A percentile compares a stretch with the other conserved stretches of the same genome.
Evolutionary conservation across 2,113 vertebrate species (phyloP).

Genomic region (Otocyon megalotis): DNA sequence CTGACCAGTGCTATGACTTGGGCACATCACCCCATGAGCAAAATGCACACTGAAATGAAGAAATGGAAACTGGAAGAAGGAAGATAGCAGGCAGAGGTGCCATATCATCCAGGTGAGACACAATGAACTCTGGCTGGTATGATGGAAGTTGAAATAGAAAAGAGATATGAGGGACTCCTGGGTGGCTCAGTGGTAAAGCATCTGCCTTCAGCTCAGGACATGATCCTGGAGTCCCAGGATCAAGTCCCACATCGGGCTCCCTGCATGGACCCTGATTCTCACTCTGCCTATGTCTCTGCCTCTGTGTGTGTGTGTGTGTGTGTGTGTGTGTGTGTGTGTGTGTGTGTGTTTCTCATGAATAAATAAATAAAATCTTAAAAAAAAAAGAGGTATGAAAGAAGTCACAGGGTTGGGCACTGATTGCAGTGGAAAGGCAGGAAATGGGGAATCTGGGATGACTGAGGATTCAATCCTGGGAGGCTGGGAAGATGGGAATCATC

Average conservation of each 20-base stretch:
- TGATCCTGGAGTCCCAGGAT: too few relatives aligned
- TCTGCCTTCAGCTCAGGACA: too few relatives aligned
- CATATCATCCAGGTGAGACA: background rate
- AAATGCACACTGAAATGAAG: background rate
- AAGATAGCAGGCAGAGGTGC: background rate
- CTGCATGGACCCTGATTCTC: too few relatives aligned
- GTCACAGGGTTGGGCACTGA: background rate
- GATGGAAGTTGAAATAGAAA: background rate
- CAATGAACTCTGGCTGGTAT: fast-evolving
- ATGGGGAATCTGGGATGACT: background rate
- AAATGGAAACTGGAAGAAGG: background rate
- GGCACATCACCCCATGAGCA: background rate
- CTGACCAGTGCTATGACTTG: background rate
- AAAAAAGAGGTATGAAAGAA: background rate
- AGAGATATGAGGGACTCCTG: background rate
- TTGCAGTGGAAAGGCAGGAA: background rate
- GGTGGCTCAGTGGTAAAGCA: too few relatives aligned
- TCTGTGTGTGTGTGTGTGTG: too few relatives aligned
- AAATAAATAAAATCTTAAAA: too few relatives aligned
- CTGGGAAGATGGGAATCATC: background rate
- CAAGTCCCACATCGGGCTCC: too few relatives aligned
- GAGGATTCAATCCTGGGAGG: background rate
- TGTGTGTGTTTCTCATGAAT: too few relatives aligned
- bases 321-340: too few relatives aligned
- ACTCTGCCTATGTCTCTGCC: too few relatives aligned